These are phyloP conservation scores for Abramis brama DNA, from an alignment of 2,113 vertebrate genomes.

Conservation along the genomic window DNA sequence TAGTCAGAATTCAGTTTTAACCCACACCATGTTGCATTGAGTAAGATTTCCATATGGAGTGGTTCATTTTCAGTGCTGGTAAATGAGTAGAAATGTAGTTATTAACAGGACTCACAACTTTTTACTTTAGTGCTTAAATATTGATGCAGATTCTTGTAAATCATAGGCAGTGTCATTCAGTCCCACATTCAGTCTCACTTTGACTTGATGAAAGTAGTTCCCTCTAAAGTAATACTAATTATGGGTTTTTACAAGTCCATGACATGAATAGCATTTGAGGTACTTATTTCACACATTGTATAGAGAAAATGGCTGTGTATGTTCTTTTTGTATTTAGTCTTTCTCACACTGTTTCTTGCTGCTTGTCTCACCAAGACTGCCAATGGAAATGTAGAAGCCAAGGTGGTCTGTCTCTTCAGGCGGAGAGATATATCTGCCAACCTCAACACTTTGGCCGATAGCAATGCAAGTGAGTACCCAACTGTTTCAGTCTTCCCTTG, in stretches of 20 bases:
- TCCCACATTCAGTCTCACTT: not conserved
- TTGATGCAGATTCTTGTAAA: not conserved
- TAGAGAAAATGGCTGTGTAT: not conserved
- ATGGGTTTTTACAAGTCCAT: not conserved
- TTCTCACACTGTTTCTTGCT: not conserved
- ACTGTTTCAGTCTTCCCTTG: not conserved
- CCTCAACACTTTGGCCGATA: conserved; percentile 91
- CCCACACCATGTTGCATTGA: not conserved
- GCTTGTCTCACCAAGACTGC: conserved; percentile 79
- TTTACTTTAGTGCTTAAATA: conserved; percentile 7
- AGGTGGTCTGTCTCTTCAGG: conserved; percentile 91
- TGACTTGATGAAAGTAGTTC: not conserved
- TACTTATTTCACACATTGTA: not conserved
- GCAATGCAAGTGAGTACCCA: conserved; percentile 86
- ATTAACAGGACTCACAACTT: not conserved
- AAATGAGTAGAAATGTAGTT: not conserved
- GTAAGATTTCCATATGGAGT: not conserved
- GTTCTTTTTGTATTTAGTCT: not conserved
- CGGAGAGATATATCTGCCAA: conserved; percentile 91
- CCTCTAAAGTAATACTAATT: not conserved
- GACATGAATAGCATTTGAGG: not conserved
- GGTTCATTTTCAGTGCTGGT: not conserved
- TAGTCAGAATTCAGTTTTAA: not conserved
- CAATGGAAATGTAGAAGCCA: conserved; percentile 93
- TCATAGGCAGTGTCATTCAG: not conserved